Evolutionary conservation across 1,140 invertebrate species (phyloP).

Genomic region (Drosophila miranda): DNA sequence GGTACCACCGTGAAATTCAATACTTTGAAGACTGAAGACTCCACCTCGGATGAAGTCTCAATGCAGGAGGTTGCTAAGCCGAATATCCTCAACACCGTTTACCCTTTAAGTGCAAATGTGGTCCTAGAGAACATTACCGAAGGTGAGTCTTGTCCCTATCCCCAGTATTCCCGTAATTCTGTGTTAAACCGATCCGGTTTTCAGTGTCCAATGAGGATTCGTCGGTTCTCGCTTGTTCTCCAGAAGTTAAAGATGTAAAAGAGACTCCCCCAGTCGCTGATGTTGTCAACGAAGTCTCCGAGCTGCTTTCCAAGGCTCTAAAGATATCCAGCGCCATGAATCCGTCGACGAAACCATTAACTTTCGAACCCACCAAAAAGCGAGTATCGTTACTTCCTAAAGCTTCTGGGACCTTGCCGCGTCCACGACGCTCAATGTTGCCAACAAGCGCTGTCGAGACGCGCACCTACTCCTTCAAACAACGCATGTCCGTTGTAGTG

Average conservation of each 20-base stretch:
- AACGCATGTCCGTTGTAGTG: constrained; percentile 76
- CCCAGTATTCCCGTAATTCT: background rate
- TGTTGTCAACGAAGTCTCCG: constrained; percentile 56
- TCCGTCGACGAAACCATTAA: constrained; percentile 12
- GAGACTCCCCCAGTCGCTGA: constrained; percentile 13
- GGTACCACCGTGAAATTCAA: constrained; percentile 61
- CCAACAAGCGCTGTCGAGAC: constrained; percentile 45
- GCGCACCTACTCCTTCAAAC: constrained; percentile 54
- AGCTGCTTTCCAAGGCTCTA: constrained; percentile 61
- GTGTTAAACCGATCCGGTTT: background rate
- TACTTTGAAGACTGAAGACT: constrained; percentile 42
- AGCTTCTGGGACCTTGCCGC: constrained; percentile 18
- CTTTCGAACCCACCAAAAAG: constrained; percentile 13
- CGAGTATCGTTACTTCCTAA: constrained; percentile 14
- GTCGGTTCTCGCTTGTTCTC: constrained; percentile 17
- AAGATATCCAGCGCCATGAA: constrained; percentile 49
- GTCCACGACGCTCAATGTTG: constrained; percentile 53
- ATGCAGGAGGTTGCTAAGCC: constrained; percentile 38
- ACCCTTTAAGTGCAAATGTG: constrained; percentile 61
- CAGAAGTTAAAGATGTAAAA: background rate
- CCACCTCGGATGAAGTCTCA: constrained; percentile 44
- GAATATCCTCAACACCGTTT: constrained; percentile 37
- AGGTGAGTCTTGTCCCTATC: constrained; percentile 21
- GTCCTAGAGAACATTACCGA: constrained; percentile 64
- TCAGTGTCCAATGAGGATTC: constrained; percentile 62